Base-by-base conservation (phyloP, 2,888 invertebrate genomes). In the Teleiodes luculella region DNA sequence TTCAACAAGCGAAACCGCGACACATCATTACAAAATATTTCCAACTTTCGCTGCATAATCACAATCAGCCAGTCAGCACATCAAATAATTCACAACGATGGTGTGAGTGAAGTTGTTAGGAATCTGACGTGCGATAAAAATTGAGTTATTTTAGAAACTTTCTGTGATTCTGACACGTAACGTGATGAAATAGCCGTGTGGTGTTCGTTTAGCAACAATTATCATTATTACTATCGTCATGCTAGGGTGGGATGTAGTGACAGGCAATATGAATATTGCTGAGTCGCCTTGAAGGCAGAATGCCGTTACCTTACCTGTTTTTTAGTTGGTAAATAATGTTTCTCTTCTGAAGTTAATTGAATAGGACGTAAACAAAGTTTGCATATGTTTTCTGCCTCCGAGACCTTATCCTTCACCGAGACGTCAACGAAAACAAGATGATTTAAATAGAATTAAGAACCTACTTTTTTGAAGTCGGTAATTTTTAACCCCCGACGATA, bases 101-200 rank as follows among this genome's bases (percentile, higher is more conserved):
- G 49, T 43, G 50, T 53, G 51, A 57, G 50, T 53, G 51, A 57
- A 57, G 18, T 41, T 41, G 39, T 18, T 18, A 20, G 13, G 39
- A 56, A 51, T 52, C 13, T n/a, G 16, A 53, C 53, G 46, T 51
- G 51, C 51, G 57, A 61, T 58, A 58, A 45, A 47, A 31, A 31
- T 28, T 45, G 45, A 31, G 41, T 49, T 49, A 45, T 52, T 49
- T 54, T 52, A 52, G 47, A 45, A 55, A 39, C 47, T 53, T 50
- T 28, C 43, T 33, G 24, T 24, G 24, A 24, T 24, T 24, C 24
- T 33, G 24, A 35, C 35, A 45, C 28, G 49, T 61, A 62, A 68
- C 70, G 67, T 68, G 69, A 67, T 66, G 60, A 62, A 60, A 53
- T 55, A 55, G 53, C 56, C 47, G 64, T 59, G 58, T 49, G 54